phyloP scores from a whole-genome alignment of 2,888 invertebrate genomes.

The Andrena minutula region DNA sequence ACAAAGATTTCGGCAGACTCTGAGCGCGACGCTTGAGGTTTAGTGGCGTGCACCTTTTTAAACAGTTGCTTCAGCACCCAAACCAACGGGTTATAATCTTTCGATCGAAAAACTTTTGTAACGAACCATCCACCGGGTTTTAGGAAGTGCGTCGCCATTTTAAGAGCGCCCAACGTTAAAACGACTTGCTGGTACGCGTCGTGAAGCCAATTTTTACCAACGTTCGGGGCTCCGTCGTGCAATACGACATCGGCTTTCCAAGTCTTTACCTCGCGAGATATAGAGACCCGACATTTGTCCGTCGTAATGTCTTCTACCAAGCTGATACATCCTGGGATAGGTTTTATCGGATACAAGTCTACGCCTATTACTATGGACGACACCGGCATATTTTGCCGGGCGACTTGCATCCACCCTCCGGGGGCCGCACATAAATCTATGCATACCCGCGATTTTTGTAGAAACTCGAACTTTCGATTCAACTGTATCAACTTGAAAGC shows the following conservation, averaged over 20 bases:
- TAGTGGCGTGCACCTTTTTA: conserved; percentile 98
- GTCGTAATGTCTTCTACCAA: conserved; percentile 98
- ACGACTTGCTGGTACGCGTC: conserved; percentile 98
- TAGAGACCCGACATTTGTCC: conserved; percentile 93
- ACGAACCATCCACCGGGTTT: conserved; percentile 98
- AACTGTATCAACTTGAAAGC: conserved; percentile 99
- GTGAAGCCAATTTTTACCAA: conserved; percentile 97
- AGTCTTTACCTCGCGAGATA: conserved; percentile 94
- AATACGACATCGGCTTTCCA: conserved; percentile 99
- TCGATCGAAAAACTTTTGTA: conserved; percentile 99
- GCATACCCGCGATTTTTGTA: conserved; percentile 97
- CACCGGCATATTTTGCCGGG: conserved; percentile 98
- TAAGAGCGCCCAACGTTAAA: conserved; percentile 96
- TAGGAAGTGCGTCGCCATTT: conserved; percentile 95
- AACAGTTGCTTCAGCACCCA: conserved; percentile 99
- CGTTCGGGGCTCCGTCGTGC: conserved; percentile 99
- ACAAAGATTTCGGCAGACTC: conserved; percentile 99
- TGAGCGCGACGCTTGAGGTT: conserved; percentile 98
- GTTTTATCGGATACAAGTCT: conserved; percentile 97
- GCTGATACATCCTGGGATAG: conserved; percentile 95
- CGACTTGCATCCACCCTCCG: conserved; percentile 99
- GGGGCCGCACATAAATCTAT: conserved; percentile 99
- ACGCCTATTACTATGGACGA: conserved; percentile 98
- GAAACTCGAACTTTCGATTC: conserved; percentile 98
- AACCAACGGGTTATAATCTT: conserved; percentile 97